These are phyloP conservation scores for Alitta virens DNA, from an alignment of 2,888 invertebrate genomes.

Conservation along the genomic window DNA sequence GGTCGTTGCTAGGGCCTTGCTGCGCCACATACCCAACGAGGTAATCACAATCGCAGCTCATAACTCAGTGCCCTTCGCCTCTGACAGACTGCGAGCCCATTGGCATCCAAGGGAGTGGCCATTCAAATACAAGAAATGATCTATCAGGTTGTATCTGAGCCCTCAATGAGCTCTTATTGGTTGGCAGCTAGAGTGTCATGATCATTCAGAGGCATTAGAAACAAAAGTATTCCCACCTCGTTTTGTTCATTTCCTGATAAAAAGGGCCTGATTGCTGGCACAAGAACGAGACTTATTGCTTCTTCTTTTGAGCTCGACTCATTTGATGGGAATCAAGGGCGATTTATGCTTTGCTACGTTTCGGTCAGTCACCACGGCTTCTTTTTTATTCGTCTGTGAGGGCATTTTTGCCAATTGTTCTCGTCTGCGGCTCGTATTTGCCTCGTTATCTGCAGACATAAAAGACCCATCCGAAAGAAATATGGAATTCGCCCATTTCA, in stretches of 20 bases:
- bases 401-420: conserved; percentile 16
- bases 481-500: conserved; percentile 16
- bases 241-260: conserved; percentile 2
- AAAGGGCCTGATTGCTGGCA: conserved; percentile 3
- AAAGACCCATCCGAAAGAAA: conserved; percentile 12
- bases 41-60: too few relatives aligned
- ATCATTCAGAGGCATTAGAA: background rate
- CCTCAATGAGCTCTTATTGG: too few relatives aligned
- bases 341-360: conserved; percentile 5
- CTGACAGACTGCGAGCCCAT: too few relatives aligned
- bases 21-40: too few relatives aligned
- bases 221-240: background rate
- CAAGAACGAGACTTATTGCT: conserved; percentile 8
- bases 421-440: background rate
- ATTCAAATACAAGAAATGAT: too few relatives aligned
- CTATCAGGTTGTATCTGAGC: too few relatives aligned
- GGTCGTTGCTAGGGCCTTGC: too few relatives aligned
- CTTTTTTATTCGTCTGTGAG: conserved; percentile 1
- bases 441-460: background rate
- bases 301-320: background rate
- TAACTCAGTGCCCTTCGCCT: too few relatives aligned
- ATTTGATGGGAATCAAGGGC: conserved; percentile 5
- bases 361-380: background rate
- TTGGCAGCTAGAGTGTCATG: too few relatives aligned
- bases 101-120: too few relatives aligned